phyloP scores from a whole-genome alignment of 2,888 invertebrate species.

The Caenorhabditis auriculariae region DNA sequence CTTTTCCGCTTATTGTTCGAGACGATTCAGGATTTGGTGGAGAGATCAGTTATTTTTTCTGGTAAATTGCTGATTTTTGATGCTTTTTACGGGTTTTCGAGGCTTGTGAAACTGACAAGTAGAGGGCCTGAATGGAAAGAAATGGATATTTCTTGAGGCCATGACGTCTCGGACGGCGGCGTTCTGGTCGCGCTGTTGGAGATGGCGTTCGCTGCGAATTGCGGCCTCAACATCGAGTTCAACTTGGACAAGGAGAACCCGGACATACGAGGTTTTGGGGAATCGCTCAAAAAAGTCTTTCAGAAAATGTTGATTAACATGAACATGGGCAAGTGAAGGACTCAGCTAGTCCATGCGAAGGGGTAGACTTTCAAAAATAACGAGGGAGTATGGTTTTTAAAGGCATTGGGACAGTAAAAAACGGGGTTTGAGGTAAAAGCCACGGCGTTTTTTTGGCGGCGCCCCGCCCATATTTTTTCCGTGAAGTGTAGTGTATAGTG shows the following conservation, averaged over 20 bases:
- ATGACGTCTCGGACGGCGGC: constrained; percentile 96
- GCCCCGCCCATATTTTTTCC: too few relatives aligned
- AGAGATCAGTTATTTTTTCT: constrained; percentile 29
- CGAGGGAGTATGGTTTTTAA: too few relatives aligned
- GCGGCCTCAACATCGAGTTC: constrained; percentile 39
- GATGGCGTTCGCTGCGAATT: constrained; percentile 90
- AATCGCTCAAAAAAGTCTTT: too few relatives aligned
- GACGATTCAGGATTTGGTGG: constrained; percentile 77
- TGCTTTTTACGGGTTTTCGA: background rate
- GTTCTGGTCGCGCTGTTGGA: constrained; percentile 84
- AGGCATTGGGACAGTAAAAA: too few relatives aligned
- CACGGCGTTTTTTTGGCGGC: too few relatives aligned
- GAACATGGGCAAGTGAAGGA: constrained; percentile 2
- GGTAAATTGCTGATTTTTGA: constrained; percentile 2
- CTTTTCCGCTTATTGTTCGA: constrained; percentile 78
- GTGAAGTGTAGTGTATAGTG: too few relatives aligned
- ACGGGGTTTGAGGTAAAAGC: too few relatives aligned
- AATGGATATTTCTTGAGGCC: constrained; percentile 75
- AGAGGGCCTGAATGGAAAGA: background rate
- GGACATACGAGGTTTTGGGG: too few relatives aligned
- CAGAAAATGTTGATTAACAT: too few relatives aligned
- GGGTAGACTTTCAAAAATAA: too few relatives aligned
- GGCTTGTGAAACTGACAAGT: background rate
- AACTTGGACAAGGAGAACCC: too few relatives aligned
- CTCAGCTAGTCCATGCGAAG: background rate